Base-by-base conservation (phyloP, 2,888 invertebrate genomes). In the Cremastinae sp. region DNA sequence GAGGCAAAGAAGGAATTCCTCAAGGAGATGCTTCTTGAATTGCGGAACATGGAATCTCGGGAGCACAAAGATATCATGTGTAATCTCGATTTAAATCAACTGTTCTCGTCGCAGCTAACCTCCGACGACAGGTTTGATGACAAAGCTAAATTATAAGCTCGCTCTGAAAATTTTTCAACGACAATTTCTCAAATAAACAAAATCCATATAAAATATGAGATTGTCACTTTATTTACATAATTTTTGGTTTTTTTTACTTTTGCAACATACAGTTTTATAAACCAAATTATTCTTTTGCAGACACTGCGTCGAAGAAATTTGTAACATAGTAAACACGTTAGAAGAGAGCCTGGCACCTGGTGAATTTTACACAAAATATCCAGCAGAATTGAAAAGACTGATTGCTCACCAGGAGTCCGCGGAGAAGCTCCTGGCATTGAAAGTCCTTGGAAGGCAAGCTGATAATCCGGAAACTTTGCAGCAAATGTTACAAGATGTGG, bases 401-500 rank as follows among this genome's bases (percentile, higher is more conserved):
- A 53, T 89, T 20, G 70, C 64, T 8, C 84, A 88, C 64, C 18
- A 79, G 0, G 73, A 85, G 7, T 43, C 81, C 0, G 9, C 41
- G 1, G 85, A 87, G 4, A 88, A 83, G 71, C 75, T 56, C 0
- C 54, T 88, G 16, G 79, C 83, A 0, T 65, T 89, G 1, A 70
- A 81, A 14, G 86, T 89, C 70, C 70, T 89, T 8, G 41, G 74
- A 0, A 78, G 80, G 53, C 78, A 79, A 12, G 84, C 82, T 0
- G 74, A 53, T 0, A 62, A 81, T 47, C 65, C 78, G 0, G 62
- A 69, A n/a, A 85, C 86, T 9, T 74, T 90, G 9, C 82, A 91
- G n/a, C 89, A 91, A n/a, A 79, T 93, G 34, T 84, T 91, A 9
- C 82, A 90, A 53, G 91, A 92, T 82, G 85, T 90, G 65, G 92